A percentile compares a stretch with the other conserved stretches of the same genome.
These are phyloP conservation scores for Oenanthe melanoleuca DNA, from an alignment of 2,113 vertebrate genomes.

Conservation along the genomic window DNA sequence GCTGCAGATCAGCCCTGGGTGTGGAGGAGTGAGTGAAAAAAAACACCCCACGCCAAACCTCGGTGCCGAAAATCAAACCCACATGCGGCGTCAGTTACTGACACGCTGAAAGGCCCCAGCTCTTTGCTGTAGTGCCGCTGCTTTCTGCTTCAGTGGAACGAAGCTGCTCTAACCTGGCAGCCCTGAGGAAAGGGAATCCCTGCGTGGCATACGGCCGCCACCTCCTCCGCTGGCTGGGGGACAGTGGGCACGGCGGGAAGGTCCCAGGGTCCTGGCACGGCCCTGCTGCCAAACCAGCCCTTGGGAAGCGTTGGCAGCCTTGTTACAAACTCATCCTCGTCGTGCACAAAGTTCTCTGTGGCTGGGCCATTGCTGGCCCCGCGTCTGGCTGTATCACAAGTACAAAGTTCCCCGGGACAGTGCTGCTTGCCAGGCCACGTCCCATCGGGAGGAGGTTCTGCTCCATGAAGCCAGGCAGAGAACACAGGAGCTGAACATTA, in stretches of 20 bases:
- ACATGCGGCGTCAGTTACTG: background rate
- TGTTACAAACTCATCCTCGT: background rate
- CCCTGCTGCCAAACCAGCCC: constrained; percentile 56
- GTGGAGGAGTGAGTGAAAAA: background rate
- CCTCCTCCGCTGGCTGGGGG: constrained; percentile 55
- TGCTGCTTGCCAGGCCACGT: background rate
- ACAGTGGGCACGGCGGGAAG: constrained; percentile 36
- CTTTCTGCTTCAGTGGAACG: constrained; percentile 38
- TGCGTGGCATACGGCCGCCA: constrained; percentile 54
- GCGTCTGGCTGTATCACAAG: background rate
- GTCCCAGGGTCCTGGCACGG: constrained; percentile 59
- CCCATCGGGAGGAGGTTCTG: background rate
- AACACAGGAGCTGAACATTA: background rate
- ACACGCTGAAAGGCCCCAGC: background rate
- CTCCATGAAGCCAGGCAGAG: background rate
- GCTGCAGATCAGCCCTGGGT: background rate
- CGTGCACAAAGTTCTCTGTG: background rate
- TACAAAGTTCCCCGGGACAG: constrained; percentile 3
- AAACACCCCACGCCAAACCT: background rate
- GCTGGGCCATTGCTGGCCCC: background rate
- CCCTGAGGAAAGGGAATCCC: constrained; percentile 66
- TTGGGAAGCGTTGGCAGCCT: constrained; percentile 50
- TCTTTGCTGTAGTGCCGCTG: background rate
- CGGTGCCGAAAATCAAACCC: background rate
- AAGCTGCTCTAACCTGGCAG: constrained; percentile 53